Conservation (phyloP, 2,888 invertebrate species). For the Litoditis marina region DNA sequence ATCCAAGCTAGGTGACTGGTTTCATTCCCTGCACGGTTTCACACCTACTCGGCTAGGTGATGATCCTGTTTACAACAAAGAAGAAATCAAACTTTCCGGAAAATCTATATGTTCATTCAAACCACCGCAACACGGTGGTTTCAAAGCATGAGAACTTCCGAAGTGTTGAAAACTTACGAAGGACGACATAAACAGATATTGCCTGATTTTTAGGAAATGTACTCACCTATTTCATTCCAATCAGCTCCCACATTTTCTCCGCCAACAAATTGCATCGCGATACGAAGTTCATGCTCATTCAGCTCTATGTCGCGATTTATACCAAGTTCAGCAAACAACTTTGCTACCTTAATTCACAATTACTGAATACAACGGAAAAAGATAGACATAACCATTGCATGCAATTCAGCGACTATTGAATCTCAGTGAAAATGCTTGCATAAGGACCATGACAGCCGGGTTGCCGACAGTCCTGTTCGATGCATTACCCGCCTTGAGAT, state of each 20-base stretch:
- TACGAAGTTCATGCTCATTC: slow-evolving; percentile 54
- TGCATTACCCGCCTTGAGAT: neutral
- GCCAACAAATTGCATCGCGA: slow-evolving; percentile 51
- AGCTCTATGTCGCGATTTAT: slow-evolving; percentile 42
- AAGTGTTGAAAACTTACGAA: neutral
- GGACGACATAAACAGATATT: neutral
- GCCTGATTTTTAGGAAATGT: neutral
- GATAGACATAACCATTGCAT: neutral
- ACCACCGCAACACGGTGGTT: too few relatives aligned
- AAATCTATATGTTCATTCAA: too few relatives aligned
- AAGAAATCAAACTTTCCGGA: too few relatives aligned
- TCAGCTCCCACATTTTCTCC: slow-evolving; percentile 38
- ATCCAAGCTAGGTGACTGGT: too few relatives aligned
- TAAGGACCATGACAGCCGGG: too few relatives aligned
- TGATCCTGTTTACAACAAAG: too few relatives aligned
- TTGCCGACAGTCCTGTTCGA: too few relatives aligned
- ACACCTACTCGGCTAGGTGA: too few relatives aligned
- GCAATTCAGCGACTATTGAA: neutral
- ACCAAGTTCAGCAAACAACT: slow-evolving; percentile 45
- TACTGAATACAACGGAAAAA: too few relatives aligned
- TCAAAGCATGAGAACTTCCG: too few relatives aligned
- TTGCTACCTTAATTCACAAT: slow-evolving; percentile 37
- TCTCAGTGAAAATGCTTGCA: too few relatives aligned
- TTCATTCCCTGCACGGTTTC: too few relatives aligned
- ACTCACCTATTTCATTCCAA: slow-evolving; percentile 45